Percentiles rank a stretch among this genome's conserved stretches.
Evolutionary conservation across 2,113 vertebrate species (phyloP).

Genomic region (Anhinga rufa): DNA sequence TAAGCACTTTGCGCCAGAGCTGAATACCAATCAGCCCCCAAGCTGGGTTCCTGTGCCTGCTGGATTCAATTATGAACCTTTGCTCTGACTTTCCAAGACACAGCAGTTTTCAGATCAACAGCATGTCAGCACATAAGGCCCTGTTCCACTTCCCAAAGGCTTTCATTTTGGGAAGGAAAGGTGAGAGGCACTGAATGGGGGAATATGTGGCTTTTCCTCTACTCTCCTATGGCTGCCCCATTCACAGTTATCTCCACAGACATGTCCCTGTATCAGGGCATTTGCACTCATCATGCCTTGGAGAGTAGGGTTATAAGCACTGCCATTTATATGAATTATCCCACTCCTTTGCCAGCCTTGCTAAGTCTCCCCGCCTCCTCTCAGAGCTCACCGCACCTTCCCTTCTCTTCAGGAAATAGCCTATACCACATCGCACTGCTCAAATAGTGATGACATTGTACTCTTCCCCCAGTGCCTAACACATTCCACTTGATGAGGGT

Average conservation of each 20-base stretch:
- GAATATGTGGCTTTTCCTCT: neutral
- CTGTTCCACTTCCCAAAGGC: neutral
- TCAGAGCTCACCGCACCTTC: neutral
- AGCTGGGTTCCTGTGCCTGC: neutral
- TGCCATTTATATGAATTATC: neutral
- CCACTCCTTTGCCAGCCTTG: neutral
- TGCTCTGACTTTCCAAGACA: conserved; percentile 19
- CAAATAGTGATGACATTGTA: neutral
- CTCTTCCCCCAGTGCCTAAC: neutral
- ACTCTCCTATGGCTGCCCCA: neutral
- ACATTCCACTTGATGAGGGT: neutral
- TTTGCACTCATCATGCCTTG: neutral
- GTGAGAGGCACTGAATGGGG: neutral
- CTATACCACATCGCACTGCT: neutral
- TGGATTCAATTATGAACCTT: conserved; percentile 13
- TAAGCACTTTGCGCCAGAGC: conserved; percentile 39
- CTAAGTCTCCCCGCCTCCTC: neutral
- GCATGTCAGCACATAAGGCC: neutral
- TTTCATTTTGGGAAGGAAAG: neutral
- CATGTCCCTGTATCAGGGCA: neutral
- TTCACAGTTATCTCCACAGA: neutral
- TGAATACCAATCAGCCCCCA: conserved; percentile 55
- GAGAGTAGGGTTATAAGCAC: neutral
- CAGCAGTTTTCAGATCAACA: neutral
- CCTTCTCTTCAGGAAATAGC: neutral